These are phyloP conservation scores for Ciconia nigra DNA, from an alignment of 2,797 vertebrate species.

Conservation along the genomic window DNA sequence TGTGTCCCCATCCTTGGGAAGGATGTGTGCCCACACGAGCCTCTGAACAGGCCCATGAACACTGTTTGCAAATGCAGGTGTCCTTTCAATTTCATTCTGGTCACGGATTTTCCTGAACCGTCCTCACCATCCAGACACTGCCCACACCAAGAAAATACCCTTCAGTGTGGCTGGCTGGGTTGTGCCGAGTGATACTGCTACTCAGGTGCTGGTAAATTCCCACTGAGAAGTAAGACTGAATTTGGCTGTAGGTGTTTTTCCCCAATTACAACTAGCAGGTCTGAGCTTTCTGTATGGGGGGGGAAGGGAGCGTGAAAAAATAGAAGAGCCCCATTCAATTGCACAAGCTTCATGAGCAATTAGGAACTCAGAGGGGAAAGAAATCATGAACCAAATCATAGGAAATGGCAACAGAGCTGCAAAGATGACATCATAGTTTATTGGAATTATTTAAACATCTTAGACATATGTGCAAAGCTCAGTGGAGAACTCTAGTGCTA, in stretches of 20 bases:
- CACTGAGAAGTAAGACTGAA: neutral
- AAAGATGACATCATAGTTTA: constrained; percentile 51
- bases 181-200: neutral
- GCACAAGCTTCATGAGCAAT: neutral
- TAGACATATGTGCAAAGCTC: constrained; percentile 39
- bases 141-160: neutral
- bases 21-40: rapidly evolving
- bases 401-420: constrained; percentile 13
- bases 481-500: neutral
- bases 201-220: neutral
- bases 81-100: neutral
- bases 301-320: neutral
- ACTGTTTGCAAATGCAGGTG: neutral
- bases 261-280: neutral
- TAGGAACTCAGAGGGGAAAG: constrained; percentile 21
- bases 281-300: neutral
- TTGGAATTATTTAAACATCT: constrained; percentile 51
- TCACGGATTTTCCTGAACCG: neutral
- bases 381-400: constrained; percentile 20
- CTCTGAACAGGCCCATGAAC: neutral
- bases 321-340: neutral
- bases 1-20: neutral
- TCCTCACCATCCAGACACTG: neutral
- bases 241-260: constrained; percentile 23
- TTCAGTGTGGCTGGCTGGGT: neutral